These are phyloP conservation scores for Myrmecophaga tridactyla DNA, from an alignment of 2,113 vertebrate species.

Conservation along the genomic window DNA sequence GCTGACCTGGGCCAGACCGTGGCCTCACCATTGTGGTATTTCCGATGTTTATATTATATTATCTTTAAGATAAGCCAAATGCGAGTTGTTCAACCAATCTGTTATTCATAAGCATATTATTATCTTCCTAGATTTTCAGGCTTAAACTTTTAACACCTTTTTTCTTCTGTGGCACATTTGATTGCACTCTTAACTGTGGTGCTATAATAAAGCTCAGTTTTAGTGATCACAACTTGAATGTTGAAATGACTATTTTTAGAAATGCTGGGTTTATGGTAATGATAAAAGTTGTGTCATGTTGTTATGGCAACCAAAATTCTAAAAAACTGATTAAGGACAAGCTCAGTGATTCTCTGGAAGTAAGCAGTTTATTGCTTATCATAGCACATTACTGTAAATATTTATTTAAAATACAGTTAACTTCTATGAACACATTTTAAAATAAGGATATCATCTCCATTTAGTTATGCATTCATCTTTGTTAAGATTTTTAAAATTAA, in stretches of 20 bases:
- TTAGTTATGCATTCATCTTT: neutral
- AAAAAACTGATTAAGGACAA: slow-evolving; percentile 79
- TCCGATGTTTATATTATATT: neutral
- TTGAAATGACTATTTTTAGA: slow-evolving; percentile 78
- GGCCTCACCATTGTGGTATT: neutral
- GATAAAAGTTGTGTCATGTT: slow-evolving; percentile 79
- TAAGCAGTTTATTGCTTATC: slow-evolving; percentile 68
- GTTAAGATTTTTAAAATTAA: slow-evolving; percentile 22
- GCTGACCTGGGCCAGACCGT: no score
- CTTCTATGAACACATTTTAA: slow-evolving; percentile 38
- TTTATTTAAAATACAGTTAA: slow-evolving; percentile 62
- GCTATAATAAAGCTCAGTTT: slow-evolving; percentile 67
- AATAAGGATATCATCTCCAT: slow-evolving; percentile 27
- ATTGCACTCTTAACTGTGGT: neutral
- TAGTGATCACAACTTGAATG: slow-evolving; percentile 70
- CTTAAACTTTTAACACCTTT: slow-evolving; percentile 52
- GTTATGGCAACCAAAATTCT: slow-evolving; percentile 81
- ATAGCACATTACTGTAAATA: slow-evolving; percentile 66
- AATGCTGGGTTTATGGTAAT: slow-evolving; percentile 77
- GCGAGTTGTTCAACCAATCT: neutral
- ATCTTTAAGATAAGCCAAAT: neutral
- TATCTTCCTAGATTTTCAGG: neutral
- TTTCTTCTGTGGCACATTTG: slow-evolving; percentile 25
- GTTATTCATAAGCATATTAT: neutral
- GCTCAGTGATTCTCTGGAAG: slow-evolving; percentile 68